phyloP scores from a whole-genome alignment of 2,113 vertebrate species.

The human region DNA sequence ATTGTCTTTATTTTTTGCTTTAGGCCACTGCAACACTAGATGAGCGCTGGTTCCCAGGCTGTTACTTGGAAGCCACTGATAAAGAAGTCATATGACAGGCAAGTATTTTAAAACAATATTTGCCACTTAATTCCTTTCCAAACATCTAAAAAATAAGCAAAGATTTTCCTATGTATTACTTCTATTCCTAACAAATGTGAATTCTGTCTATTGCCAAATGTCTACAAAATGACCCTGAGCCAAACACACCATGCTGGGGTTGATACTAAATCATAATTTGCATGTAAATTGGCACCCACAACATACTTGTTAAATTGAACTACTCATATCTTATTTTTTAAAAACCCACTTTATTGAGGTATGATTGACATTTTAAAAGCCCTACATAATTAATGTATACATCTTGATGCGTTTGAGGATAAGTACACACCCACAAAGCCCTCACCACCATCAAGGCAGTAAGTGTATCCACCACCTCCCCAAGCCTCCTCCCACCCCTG shows the following conservation, averaged over 20 bases:
- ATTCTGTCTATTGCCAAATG: neutral
- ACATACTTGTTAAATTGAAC: neutral
- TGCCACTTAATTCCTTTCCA: conserved; percentile 33
- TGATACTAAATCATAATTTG: neutral
- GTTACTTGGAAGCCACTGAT: neutral
- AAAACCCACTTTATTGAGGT: neutral
- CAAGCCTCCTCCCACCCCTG: neutral
- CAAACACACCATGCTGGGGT: neutral
- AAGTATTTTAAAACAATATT: neutral
- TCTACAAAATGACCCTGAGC: neutral
- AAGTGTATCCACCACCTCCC: neutral
- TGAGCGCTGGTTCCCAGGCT: neutral
- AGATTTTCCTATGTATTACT: neutral
- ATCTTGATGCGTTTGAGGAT: neutral
- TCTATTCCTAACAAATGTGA: conserved; percentile 26
- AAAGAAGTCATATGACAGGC: neutral
- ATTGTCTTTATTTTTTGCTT: neutral
- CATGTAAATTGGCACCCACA: neutral
- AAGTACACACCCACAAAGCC: neutral
- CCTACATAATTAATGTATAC: neutral
- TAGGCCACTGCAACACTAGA: neutral
- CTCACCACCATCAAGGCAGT: neutral
- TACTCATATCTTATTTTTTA: neutral
- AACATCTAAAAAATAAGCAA: conserved; percentile 20
- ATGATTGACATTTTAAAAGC: neutral